A percentile compares a stretch with the other conserved stretches of the same genome.
phyloP scores from a whole-genome alignment of 1,140 invertebrate species.

The Lasioglossum baleicum region DNA sequence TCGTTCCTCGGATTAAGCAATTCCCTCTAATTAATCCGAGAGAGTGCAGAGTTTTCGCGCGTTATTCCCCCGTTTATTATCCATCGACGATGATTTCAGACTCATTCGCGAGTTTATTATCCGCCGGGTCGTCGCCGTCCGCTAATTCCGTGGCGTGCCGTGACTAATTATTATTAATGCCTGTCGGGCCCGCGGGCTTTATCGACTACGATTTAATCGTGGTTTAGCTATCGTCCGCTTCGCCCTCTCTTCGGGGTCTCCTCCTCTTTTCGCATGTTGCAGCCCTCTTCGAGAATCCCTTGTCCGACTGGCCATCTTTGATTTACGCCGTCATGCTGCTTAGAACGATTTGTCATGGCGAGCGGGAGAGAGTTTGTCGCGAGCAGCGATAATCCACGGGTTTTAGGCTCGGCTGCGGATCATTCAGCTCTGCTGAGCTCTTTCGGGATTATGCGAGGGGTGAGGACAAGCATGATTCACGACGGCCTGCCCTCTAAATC shows the following conservation, averaged over 20 bases:
- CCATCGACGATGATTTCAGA: background rate
- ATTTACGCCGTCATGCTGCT: slow-evolving; percentile 44
- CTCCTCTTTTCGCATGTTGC: background rate
- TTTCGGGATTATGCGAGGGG: too few species aligned
- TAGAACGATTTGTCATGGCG: slow-evolving; percentile 42
- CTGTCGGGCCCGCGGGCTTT: background rate
- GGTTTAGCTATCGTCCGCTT: background rate
- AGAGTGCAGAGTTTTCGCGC: slow-evolving; percentile 11
- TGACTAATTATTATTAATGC: slow-evolving; percentile 48
- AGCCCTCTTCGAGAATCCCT: too few species aligned
- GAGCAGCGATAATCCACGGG: background rate
- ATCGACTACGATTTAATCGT: slow-evolving; percentile 45
- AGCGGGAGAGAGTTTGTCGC: slow-evolving; percentile 17
- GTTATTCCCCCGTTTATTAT: slow-evolving; percentile 1
- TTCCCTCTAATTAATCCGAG: slow-evolving; percentile 21
- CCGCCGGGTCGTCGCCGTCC: background rate
- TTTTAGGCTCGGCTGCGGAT: background rate
- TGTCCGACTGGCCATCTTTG: slow-evolving; percentile 10
- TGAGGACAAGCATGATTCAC: too few species aligned
- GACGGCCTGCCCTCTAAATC: too few species aligned
- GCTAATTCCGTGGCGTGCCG: slow-evolving; percentile 30
- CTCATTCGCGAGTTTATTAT: slow-evolving; percentile 30
- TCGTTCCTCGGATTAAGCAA: slow-evolving; percentile 1
- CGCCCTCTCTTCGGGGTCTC: too few species aligned
- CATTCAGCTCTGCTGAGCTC: too few species aligned